Conservation (phyloP, 2,888 invertebrate species). For the Taenaris catops region DNA sequence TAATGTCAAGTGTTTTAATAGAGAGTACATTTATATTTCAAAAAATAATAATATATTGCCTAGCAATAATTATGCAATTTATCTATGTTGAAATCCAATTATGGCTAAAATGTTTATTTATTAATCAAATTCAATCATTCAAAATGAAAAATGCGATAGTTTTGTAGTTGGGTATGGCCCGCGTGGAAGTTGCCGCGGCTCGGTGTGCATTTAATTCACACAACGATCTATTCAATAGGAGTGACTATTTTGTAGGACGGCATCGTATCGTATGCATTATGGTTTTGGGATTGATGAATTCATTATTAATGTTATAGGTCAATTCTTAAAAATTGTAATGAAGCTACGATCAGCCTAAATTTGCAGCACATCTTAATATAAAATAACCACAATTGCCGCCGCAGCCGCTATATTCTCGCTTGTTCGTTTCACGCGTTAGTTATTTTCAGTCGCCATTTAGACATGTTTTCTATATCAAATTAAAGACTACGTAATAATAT, state of each 20-base stretch:
- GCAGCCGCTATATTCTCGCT: constrained; percentile 38
- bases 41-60: constrained; percentile 13
- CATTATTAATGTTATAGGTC: constrained; percentile 13
- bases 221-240: constrained; percentile 1
- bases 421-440: constrained; percentile 73
- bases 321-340: constrained; percentile 16
- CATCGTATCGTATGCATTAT: constrained; percentile 1
- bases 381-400: constrained; percentile 20
- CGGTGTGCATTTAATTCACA: constrained; percentile 22
- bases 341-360: constrained; percentile 2
- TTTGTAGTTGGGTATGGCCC: constrained; percentile 37
- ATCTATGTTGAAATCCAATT: constrained; percentile 1
- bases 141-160: constrained; percentile 13
- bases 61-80: constrained; percentile 20
- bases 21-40: too few relatives aligned
- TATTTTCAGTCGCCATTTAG: constrained; percentile 71
- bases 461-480: constrained; percentile 74
- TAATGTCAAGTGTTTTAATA: constrained; percentile 5
- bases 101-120: neutral
- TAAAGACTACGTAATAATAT: constrained; percentile 78
- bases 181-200: constrained; percentile 32
- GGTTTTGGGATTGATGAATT: constrained; percentile 3
- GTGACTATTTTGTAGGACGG: neutral
- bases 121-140: constrained; percentile 9
- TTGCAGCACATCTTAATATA: constrained; percentile 3